Conservation (phyloP, 2,113 vertebrate species). For the Thinocorus orbignyianus region DNA sequence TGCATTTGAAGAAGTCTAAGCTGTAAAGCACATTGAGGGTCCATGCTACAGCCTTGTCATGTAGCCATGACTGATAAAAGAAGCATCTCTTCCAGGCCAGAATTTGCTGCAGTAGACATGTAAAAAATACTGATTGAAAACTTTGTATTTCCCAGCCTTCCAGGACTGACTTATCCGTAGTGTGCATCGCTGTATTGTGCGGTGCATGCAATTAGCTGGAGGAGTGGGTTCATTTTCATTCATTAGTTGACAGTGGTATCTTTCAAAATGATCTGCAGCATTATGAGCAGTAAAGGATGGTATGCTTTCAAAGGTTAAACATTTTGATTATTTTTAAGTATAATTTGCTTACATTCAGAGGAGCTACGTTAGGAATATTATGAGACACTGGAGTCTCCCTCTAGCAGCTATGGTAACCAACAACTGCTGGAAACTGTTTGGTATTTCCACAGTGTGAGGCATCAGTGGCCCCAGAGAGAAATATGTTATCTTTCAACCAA, state of each 20-base stretch:
- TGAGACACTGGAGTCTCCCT: neutral
- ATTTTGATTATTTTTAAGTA: neutral
- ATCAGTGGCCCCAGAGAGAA: neutral
- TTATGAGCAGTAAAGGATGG: neutral
- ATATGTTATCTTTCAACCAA: neutral
- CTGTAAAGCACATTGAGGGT: neutral
- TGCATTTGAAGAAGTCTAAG: neutral
- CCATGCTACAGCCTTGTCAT: neutral
- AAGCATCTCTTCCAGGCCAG: neutral
- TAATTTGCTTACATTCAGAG: neutral
- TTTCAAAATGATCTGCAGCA: neutral
- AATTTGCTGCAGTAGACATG: neutral
- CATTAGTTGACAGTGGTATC: neutral
- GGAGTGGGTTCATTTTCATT: neutral
- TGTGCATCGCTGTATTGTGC: accelerated
- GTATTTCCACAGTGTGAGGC: neutral
- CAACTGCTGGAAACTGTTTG: neutral
- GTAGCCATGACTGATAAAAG: accelerated
- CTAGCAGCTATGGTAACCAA: neutral
- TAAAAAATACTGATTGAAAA: neutral
- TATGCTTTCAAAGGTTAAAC: neutral
- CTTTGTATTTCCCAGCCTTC: neutral
- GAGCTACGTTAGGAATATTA: neutral
- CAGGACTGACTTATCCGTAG: neutral
- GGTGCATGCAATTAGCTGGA: neutral